phyloP scores from a whole-genome alignment of 2,113 vertebrate genomes.

The Girardinichthys multiradiatus region DNA sequence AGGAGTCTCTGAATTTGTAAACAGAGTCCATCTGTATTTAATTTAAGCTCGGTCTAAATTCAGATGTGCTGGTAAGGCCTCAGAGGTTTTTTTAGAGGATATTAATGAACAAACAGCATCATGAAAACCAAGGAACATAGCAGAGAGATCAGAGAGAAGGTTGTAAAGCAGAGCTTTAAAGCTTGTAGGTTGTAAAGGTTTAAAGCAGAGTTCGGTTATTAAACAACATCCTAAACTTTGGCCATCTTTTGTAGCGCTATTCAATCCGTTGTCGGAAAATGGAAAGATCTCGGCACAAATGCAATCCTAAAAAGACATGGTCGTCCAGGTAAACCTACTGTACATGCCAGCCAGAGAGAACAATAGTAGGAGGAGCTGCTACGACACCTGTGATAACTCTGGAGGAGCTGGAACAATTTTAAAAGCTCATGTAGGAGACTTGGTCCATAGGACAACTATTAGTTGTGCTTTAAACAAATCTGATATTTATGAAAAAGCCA shows the following conservation, averaged over 20 bases:
- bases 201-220: too few relatives aligned
- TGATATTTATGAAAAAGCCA: background rate
- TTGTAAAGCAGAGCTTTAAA: too few relatives aligned
- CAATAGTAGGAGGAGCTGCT: too few relatives aligned
- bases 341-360: too few relatives aligned
- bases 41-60: background rate
- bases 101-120: background rate
- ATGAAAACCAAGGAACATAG: background rate
- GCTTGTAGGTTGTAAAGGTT: too few relatives aligned
- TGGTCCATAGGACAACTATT: background rate
- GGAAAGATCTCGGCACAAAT: too few relatives aligned
- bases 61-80: background rate
- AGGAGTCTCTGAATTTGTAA: background rate
- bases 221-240: too few relatives aligned
- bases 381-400: background rate
- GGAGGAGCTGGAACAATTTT: background rate
- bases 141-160: background rate
- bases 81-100: background rate
- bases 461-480: too few relatives aligned
- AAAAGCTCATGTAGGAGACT: background rate
- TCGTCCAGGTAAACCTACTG: too few relatives aligned
- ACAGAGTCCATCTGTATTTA: background rate
- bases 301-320: too few relatives aligned
- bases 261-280: too few relatives aligned
- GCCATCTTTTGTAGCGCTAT: too few relatives aligned